These are phyloP conservation scores for Crossaster papposus DNA, from an alignment of 53 echinoderm and acorn worm genomes.

Conservation along the genomic window DNA sequence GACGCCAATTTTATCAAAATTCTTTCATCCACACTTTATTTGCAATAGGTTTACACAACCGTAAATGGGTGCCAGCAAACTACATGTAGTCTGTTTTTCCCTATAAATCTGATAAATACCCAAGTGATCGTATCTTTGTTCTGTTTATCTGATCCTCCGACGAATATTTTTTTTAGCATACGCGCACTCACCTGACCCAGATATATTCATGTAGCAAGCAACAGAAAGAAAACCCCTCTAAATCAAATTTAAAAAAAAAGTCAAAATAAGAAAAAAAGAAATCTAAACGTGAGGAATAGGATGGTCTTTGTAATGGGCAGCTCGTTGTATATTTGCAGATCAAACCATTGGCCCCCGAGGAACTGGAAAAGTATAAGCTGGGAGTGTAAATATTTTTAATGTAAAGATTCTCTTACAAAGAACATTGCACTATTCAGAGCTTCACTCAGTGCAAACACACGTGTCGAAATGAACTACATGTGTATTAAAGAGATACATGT, in stretches of 20 bases:
- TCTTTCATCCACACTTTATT: no score
- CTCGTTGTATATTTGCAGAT: slow-evolving; percentile 17
- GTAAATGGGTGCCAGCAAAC: no score
- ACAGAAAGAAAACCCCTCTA: not conserved
- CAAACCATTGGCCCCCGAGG: not conserved
- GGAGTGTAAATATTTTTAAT: slow-evolving; percentile 9
- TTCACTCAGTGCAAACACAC: not conserved
- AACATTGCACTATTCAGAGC: slow-evolving; percentile 7
- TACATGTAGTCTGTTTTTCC: no score
- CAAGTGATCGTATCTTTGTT: not conserved
- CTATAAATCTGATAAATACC: no score
- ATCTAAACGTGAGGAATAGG: slow-evolving; percentile 8
- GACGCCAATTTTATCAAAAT: no score
- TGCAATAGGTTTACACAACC: no score
- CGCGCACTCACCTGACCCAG: not conserved
- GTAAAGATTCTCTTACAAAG: slow-evolving; percentile 16
- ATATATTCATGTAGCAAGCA: not conserved
- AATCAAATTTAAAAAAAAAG: not conserved
- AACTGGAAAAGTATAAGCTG: not conserved
- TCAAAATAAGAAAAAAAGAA: not conserved
- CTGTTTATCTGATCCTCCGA: not conserved
- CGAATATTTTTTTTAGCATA: slow-evolving; percentile 1
- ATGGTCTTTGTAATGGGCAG: slow-evolving; percentile 20
- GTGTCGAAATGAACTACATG: not conserved
- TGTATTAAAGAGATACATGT: not conserved